Evolutionary conservation across 2,113 vertebrate genomes (phyloP).

Genomic region (Malurus elegans): DNA sequence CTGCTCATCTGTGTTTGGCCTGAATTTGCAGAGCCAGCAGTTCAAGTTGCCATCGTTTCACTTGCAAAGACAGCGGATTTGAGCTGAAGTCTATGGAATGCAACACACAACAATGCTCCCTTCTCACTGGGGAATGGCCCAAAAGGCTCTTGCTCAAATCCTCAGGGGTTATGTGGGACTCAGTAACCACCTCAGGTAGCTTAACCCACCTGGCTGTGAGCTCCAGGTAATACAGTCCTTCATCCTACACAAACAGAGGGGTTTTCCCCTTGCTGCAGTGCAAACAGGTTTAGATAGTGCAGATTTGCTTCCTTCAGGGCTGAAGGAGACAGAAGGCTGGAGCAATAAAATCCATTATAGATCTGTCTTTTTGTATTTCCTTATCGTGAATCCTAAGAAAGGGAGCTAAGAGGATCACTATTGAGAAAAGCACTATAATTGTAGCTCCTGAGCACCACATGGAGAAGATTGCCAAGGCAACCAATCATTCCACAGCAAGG

Average conservation of each 20-base stretch:
- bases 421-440: slow-evolving; percentile 73
- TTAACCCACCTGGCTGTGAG: not conserved
- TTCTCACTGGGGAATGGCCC: not conserved
- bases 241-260: not conserved
- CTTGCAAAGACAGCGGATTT: not conserved
- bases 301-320: not conserved
- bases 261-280: slow-evolving; percentile 22
- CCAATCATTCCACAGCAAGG: slow-evolving; percentile 60
- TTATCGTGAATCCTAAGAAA: slow-evolving; percentile 71
- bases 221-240: not conserved
- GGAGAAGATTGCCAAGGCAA: slow-evolving; percentile 75
- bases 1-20: not conserved
- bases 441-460: slow-evolving; percentile 46
- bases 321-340: not conserved
- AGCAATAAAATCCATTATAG: slow-evolving; percentile 71
- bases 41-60: not conserved
- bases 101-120: not conserved
- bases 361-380: slow-evolving; percentile 63
- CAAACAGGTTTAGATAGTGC: slow-evolving; percentile 22
- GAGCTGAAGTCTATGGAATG: not conserved
- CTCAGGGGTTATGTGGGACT: not conserved
- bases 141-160: not conserved
- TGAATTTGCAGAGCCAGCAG: not conserved
- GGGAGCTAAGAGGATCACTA: slow-evolving; percentile 67
- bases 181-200: not conserved